These are phyloP conservation scores for Trissolcus basalis DNA, from an alignment of 1,140 invertebrate species.

Conservation along the genomic window DNA sequence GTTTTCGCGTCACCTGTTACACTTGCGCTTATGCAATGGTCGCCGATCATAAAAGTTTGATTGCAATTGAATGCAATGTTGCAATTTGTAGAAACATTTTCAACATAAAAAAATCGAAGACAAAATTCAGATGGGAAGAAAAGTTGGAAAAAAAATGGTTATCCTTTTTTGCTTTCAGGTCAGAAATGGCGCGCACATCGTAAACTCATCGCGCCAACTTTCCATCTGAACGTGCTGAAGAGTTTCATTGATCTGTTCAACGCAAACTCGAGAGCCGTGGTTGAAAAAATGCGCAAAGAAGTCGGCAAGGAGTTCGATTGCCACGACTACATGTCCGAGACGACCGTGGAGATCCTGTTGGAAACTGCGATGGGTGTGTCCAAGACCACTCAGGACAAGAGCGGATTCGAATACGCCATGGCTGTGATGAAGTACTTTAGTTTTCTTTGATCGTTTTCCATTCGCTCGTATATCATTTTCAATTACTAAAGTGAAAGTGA, in stretches of 20 bases:
- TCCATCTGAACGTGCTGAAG: constrained; percentile 89
- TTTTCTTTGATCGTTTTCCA: constrained; percentile 14
- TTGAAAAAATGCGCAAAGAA: constrained; percentile 81
- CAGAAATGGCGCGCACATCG: constrained; percentile 88
- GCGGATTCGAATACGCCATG: constrained; percentile 88
- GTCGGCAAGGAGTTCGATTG: constrained; percentile 82
- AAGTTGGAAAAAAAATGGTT: no score
- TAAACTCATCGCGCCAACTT: constrained; percentile 88
- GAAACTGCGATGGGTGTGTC: constrained; percentile 90
- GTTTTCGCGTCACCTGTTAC: constrained; percentile 37
- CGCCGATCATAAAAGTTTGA: background rate
- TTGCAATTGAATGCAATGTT: no score
- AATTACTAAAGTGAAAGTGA: no score
- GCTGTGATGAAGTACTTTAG: constrained; percentile 84
- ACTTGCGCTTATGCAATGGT: background rate
- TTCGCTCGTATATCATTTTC: background rate
- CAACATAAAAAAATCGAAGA: no score
- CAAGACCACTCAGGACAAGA: constrained; percentile 84
- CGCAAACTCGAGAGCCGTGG: constrained; percentile 83
- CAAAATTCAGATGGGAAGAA: background rate
- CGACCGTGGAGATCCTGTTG: constrained; percentile 87
- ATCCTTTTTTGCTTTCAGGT: constrained; percentile 73
- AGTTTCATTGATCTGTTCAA: constrained; percentile 89
- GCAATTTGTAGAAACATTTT: no score
- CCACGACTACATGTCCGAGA: constrained; percentile 90